phyloP scores from a whole-genome alignment of 1,140 invertebrate genomes.

The Cydia splendana region DNA sequence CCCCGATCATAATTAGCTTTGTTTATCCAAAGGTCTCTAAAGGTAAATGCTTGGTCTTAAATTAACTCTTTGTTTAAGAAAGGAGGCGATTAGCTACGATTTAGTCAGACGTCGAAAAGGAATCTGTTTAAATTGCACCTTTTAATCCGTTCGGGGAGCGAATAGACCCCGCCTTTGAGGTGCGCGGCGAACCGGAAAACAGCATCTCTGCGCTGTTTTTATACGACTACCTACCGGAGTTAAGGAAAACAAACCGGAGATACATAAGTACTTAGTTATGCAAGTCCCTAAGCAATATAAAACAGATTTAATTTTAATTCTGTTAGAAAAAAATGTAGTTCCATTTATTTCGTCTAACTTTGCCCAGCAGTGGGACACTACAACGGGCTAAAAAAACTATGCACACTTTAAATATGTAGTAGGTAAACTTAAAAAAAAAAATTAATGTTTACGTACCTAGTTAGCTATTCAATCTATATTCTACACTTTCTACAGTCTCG shows the following conservation, averaged over 20 bases:
- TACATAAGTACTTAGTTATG: too few species aligned
- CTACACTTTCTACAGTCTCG: too few species aligned
- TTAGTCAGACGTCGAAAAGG: constrained; percentile 37
- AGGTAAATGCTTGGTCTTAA: constrained; percentile 17
- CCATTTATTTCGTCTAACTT: too few species aligned
- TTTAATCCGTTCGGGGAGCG: constrained; percentile 38
- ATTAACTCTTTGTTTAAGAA: constrained; percentile 32
- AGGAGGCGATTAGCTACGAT: constrained; percentile 30
- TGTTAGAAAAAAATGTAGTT: neutral
- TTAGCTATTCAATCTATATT: too few species aligned
- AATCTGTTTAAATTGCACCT: constrained; percentile 44
- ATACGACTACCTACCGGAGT: constrained; percentile 28
- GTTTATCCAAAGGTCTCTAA: constrained; percentile 12
- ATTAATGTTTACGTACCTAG: too few species aligned
- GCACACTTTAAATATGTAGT: too few species aligned
- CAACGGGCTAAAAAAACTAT: too few species aligned
- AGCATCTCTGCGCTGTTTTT: constrained; percentile 33
- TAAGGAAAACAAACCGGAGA: constrained; percentile 35
- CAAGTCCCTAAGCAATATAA: constrained; percentile 38
- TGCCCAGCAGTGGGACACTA: too few species aligned
- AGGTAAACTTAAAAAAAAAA: too few species aligned
- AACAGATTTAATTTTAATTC: constrained; percentile 33
- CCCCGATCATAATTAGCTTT: constrained; percentile 33
- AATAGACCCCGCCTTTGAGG: constrained; percentile 36
- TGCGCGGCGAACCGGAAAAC: constrained; percentile 41